phyloP scores from a whole-genome alignment of 37 sponge, comb jelly and placozoan species.

The Mnemiopsis leidyi region DNA sequence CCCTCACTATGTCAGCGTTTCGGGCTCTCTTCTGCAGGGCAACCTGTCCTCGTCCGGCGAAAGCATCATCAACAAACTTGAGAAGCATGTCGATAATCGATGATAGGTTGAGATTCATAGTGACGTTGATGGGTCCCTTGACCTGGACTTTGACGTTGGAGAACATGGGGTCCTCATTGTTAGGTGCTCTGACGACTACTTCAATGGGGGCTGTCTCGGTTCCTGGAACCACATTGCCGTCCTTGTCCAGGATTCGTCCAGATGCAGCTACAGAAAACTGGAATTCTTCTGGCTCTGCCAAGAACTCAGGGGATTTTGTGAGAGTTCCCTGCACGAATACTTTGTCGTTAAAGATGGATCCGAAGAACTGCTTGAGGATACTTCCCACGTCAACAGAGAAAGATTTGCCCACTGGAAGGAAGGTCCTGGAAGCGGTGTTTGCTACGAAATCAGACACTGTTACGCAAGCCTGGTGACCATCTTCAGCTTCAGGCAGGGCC shows the following conservation, averaged over 20 bases:
- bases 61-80: not conserved
- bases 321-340: slow-evolving; percentile 5
- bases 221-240: not conserved
- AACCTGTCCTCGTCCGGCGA: not conserved
- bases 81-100: not conserved
- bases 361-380: slow-evolving; percentile 12
- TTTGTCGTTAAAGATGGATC: not conserved
- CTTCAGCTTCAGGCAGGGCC: not conserved
- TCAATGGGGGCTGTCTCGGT: not conserved
- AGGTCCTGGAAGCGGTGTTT: slow-evolving; percentile 34
- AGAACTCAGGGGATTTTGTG: not conserved
- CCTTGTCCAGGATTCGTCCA: slow-evolving; percentile 15
- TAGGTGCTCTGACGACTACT: not conserved
- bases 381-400: not conserved
- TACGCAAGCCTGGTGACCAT: not conserved
- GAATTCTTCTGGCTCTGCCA: not conserved
- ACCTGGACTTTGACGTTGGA: not conserved
- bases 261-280: not conserved
- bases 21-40: not conserved
- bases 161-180: not conserved
- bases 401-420: not conserved
- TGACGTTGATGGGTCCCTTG: not conserved
- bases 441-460: not conserved
- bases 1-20: not conserved
- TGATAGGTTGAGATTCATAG: not conserved